Evolutionary conservation across 2,797 vertebrate species (phyloP), one percentile per base, ranked within the genome.

Genomic region (Helarctos malayanus): DNA sequence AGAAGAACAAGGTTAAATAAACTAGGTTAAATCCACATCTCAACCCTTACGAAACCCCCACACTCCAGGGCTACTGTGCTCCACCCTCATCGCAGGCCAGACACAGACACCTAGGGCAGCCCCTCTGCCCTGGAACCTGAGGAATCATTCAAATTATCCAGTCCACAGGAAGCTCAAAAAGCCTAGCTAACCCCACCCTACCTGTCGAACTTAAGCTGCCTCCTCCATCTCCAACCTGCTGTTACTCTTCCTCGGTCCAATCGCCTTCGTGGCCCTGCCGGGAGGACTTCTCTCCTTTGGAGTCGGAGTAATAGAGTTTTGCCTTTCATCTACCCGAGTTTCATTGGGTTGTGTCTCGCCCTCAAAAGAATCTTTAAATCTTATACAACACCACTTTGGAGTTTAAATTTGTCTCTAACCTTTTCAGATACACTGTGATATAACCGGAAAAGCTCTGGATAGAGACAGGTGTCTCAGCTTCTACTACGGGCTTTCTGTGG

Each of bases 351-450:
- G 47, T 80, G 61, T 69, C 79, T 97, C 16, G 1, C 25, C 32
- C 86, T 97, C 38, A 75, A 86, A 92, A 94, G 93, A 91, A 81
- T 86, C 82, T 94, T 92, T 94, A 90, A 87, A 88, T 96, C 76
- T 84, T 79, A 93, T 25, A 87, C 52, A 92, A 19, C 23, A 91
- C 23, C 52, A 79, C 84, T 96, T 91, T 95, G 47, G 87, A 97
- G 81, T 97, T 97, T 97, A 90, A 95, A 95, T 90, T 97, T 95
- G 76, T 95, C 89, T 95, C 59, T 85, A 41, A 92, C 78, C 90
- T 94, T 97, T 97, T 96, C 63, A 80, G 76, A 56, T 97, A 92
- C 97, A 94, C 56, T 90, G 57, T 75, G 57, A 56, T 87, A 29
- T 78, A 89, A 94, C 41, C 41, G 82, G 59, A 93, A 96, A 89